phyloP scores from a whole-genome alignment of 2,888 invertebrate species.

The Lutraria lutraria region DNA sequence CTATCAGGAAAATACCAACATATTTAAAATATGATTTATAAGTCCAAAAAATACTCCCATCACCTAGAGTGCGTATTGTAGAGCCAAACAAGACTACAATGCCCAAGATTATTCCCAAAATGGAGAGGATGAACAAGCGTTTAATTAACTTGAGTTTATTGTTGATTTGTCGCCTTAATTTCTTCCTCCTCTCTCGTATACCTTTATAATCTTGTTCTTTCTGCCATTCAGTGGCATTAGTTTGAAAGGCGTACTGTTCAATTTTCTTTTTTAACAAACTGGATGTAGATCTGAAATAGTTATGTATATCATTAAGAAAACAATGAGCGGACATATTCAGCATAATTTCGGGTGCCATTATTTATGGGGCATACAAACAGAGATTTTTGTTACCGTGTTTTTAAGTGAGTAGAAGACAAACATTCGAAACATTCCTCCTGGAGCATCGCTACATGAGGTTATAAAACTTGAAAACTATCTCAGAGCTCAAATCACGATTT shows the following conservation, averaged over 20 bases:
- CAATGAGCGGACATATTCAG: no score
- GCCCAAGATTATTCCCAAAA: slow-evolving; percentile 37
- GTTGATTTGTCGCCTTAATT: slow-evolving; percentile 46
- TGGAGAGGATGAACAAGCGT: slow-evolving; percentile 39
- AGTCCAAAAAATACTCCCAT: slow-evolving; percentile 60
- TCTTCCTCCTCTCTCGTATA: slow-evolving; percentile 46
- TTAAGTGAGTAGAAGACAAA: no score
- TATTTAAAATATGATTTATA: slow-evolving; percentile 44
- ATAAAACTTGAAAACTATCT: no score
- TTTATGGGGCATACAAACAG: no score
- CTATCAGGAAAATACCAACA: slow-evolving; percentile 48
- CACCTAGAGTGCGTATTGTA: slow-evolving; percentile 52
- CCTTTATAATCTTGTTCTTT: slow-evolving; percentile 60
- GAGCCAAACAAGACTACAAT: slow-evolving; percentile 53
- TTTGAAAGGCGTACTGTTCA: slow-evolving; percentile 51
- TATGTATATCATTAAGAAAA: no score
- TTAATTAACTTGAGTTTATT: slow-evolving; percentile 29
- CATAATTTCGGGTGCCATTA: no score
- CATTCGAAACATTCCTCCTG: no score
- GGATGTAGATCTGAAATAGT: not conserved
- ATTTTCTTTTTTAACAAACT: slow-evolving; percentile 52
- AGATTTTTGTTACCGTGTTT: no score
- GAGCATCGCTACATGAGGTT: no score
- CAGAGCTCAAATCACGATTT: no score
- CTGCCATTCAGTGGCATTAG: slow-evolving; percentile 60